phyloP scores from a whole-genome alignment of 92 coral and sea anemone genomes.

The Palythoa grandiflora region DNA sequence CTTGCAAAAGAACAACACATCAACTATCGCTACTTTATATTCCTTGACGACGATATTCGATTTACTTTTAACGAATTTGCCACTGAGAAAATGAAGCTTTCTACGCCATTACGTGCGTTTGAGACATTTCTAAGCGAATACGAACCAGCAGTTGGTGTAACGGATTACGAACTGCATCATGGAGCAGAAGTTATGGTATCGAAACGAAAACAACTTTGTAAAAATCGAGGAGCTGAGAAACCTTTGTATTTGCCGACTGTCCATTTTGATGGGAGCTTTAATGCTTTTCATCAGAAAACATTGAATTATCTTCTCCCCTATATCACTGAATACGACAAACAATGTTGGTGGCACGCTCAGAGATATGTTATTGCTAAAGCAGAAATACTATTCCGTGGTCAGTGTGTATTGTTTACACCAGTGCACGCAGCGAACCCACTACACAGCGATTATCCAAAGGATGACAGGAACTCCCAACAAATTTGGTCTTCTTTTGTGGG shows the following conservation, averaged over 20 bases:
- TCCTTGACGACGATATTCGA: conserved; percentile 48
- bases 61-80: conserved; percentile 38
- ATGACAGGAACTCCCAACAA: conserved; percentile 39
- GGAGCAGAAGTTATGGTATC: conserved; percentile 26
- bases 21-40: conserved; percentile 36
- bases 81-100: conserved; percentile 17
- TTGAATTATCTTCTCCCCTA: conserved; percentile 55
- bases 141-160: conserved; percentile 59
- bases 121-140: conserved; percentile 47
- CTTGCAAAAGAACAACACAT: conserved; percentile 7
- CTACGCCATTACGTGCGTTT: conserved; percentile 47
- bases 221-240: neutral
- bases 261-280: too few relatives aligned
- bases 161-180: conserved; percentile 50
- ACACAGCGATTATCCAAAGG: conserved; percentile 56
- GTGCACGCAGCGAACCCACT: conserved; percentile 19
- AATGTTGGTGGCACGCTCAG: conserved; percentile 63
- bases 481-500: conserved; percentile 57
- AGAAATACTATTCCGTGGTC: conserved; percentile 63
- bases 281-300: conserved; percentile 23
- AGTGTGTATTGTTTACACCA: conserved; percentile 48
- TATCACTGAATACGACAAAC: conserved; percentile 42
- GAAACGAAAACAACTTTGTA: conserved; percentile 41
- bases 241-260: conserved; percentile 35
- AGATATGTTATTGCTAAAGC: conserved; percentile 53